Evolutionary conservation across 1,140 invertebrate genomes (phyloP), one percentile per base, ranked within the genome.

Genomic region (Phymastichus coffea): DNA sequence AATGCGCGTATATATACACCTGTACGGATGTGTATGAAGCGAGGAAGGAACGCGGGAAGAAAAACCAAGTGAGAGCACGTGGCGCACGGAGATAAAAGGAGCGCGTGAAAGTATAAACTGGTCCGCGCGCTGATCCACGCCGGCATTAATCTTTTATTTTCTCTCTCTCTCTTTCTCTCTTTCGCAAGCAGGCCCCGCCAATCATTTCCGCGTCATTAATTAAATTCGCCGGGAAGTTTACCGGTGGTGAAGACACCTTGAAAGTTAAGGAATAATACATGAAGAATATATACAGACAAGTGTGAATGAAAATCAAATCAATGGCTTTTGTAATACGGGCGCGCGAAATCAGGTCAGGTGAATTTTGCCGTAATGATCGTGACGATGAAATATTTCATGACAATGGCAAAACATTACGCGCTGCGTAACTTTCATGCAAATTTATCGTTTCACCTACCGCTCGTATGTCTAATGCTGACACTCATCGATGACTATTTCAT

Each of bases 171-270:
- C n/a, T n/a, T 14, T 20, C n/a, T 25, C 20, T 15, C 30, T 38
- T 51, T 51, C 20, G 37, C 49, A 22, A 40, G 20, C n/a, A 14
- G 30, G 33, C 14, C 22, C 22, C 23, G 37, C 35, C 49, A 28
- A 53, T 53, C 49, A 40, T 40, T 53, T 53, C 37, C 23, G 49
- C 23, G n/a, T 53, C 49, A 53, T 53, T 40, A 53, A 53, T 53
- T 53, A 53, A 53, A 53, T 49, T 23, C 47, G 47, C 8, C 28
- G 37, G 30, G 47, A 49, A 49, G 47, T 49, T 22, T 8, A 25
- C n/a, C 47, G 14, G 3, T n/a, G n/a, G n/a, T 20, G 28, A 19
- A 37, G 47, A 20, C 43, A 26, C 23, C n/a, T 28, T 19, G 25
- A 30, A 26, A 15, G 25, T 8, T 26, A 23, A 23, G 4, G 15